phyloP scores from a whole-genome alignment of 2,888 invertebrate genomes.

The Lasioglossum vierecki region DNA sequence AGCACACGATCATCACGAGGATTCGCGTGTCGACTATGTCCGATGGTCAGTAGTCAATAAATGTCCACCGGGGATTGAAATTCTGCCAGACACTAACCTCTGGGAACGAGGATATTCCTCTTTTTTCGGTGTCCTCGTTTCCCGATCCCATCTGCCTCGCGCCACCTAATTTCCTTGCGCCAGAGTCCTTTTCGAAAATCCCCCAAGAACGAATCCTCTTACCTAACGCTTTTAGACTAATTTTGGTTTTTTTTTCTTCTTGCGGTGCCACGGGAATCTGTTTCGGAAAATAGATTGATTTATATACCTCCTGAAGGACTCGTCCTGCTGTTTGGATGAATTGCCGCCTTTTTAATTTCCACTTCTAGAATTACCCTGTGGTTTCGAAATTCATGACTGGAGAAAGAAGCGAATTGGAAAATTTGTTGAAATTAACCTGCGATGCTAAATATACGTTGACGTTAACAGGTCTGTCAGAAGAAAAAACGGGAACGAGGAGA shows the following conservation, averaged over 20 bases:
- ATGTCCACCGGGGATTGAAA: slow-evolving; percentile 57
- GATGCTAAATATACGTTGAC: neutral
- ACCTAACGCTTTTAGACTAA: neutral
- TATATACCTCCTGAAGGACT: neutral
- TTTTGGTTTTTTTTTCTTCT: slow-evolving; percentile 27
- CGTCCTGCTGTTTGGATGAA: neutral
- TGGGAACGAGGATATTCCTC: slow-evolving; percentile 13
- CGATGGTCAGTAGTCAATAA: slow-evolving; percentile 51
- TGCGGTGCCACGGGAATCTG: neutral
- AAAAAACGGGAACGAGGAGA: neutral
- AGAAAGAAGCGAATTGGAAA: neutral
- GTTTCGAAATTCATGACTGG: neutral
- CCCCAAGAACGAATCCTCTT: neutral
- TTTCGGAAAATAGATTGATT: neutral
- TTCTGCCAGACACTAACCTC: slow-evolving; percentile 43
- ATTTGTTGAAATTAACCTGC: too few relatives aligned
- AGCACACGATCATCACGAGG: slow-evolving; percentile 13
- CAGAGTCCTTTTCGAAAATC: neutral
- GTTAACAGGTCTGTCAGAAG: neutral
- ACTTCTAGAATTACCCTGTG: neutral
- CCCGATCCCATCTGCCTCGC: neutral
- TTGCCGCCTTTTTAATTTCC: neutral
- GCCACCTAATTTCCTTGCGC: neutral
- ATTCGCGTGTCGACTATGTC: slow-evolving; percentile 33
- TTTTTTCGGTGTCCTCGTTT: slow-evolving; percentile 37